A percentile compares a stretch with the other conserved stretches of the same genome.
phyloP scores from a whole-genome alignment of 1,140 invertebrate species.

The Luehdorfia chinensis region DNA sequence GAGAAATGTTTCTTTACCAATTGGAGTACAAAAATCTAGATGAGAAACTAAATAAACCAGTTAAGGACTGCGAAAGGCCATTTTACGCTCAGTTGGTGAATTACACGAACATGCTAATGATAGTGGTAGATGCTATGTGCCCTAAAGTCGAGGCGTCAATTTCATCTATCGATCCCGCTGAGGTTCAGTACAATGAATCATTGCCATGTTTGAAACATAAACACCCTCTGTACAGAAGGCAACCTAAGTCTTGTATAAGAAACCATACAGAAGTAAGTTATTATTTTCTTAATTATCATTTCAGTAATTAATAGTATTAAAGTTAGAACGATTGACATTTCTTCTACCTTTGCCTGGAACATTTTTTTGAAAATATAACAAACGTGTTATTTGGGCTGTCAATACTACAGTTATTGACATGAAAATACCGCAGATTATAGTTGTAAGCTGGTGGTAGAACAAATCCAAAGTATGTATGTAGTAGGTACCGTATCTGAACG shows the following conservation, averaged over 20 bases:
- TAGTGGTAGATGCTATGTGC: conserved; percentile 87
- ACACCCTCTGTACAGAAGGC: conserved; percentile 78
- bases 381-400: too few species aligned
- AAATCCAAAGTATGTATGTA: too few species aligned
- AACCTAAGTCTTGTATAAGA: conserved; percentile 82
- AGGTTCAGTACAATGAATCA: conserved; percentile 81
- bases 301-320: too few species aligned
- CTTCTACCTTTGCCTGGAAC: too few species aligned
- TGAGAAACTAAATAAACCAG: conserved; percentile 55
- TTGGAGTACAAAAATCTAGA: conserved; percentile 60
- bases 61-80: conserved; percentile 75
- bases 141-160: conserved; percentile 59
- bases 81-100: conserved; percentile 91
- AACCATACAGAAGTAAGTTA: conserved; percentile 82
- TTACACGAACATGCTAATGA: conserved; percentile 89
- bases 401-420: too few species aligned
- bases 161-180: conserved; percentile 79
- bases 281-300: conserved; percentile 4
- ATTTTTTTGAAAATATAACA: too few species aligned
- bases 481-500: too few species aligned
- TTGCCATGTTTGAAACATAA: conserved; percentile 81
- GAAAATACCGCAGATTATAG: too few species aligned
- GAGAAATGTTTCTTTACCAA: conserved; percentile 78
- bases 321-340: too few species aligned
- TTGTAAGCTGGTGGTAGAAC: too few species aligned